Percentiles rank a stretch among this genome's conserved stretches.
Evolutionary conservation across 2,888 invertebrate genomes (phyloP).

Genomic region (Philereme vetulata): DNA sequence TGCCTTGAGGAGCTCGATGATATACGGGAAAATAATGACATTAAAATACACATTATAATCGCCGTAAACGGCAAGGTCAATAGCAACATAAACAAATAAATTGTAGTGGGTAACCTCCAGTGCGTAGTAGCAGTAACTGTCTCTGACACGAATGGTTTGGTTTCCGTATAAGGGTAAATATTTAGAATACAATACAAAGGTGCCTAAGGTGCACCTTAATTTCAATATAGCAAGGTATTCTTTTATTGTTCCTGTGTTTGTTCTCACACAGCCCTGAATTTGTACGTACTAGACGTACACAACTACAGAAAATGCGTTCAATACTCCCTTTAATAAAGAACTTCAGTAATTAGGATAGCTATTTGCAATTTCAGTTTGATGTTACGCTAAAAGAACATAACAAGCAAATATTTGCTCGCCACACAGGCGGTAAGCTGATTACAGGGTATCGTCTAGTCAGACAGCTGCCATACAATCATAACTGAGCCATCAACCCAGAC

Average conservation of each 20-base stretch:
- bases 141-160: constrained; percentile 16
- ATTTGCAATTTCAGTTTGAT: constrained; percentile 2
- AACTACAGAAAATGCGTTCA: no score
- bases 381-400: constrained; percentile 3
- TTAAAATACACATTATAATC: background rate
- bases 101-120: constrained; percentile 13
- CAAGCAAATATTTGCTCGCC: constrained; percentile 29
- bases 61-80: constrained; percentile 15
- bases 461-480: constrained; percentile 31
- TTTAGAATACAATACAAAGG: constrained; percentile 4
- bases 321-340: no score
- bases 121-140: constrained; percentile 14
- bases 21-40: background rate
- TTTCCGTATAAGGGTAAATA: constrained; percentile 14
- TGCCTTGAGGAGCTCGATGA: background rate
- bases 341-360: background rate
- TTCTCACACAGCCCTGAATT: no score
- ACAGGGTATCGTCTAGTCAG: constrained; percentile 31
- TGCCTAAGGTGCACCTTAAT: no score
- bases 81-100: constrained; percentile 14
- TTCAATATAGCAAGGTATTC: no score
- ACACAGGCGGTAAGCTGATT: constrained; percentile 30
- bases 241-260: no score
- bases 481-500: constrained; percentile 34
- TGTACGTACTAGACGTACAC: no score